These are phyloP conservation scores for Philotrypesis tridentata DNA, from an alignment of 1,140 invertebrate species.

Conservation along the genomic window DNA sequence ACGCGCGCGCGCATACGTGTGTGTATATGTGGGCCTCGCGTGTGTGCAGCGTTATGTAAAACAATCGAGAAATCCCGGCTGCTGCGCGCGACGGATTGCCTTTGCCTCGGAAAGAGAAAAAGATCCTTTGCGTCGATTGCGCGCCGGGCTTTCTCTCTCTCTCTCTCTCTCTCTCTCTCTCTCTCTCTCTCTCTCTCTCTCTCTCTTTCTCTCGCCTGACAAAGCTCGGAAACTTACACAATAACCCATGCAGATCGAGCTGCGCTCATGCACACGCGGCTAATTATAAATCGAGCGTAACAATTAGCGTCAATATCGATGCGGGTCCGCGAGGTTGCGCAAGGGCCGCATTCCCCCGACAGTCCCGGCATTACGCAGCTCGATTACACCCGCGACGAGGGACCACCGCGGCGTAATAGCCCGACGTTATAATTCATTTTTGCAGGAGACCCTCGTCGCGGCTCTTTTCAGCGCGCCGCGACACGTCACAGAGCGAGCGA, in stretches of 20 bases:
- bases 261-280: no score
- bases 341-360: conserved; percentile 40
- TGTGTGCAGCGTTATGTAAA: not conserved
- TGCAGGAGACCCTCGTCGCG: not conserved
- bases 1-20: no score
- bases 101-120: conserved; percentile 1
- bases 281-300: conserved; percentile 29
- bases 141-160: not conserved
- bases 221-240: not conserved
- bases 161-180: no score
- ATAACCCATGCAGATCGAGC: not conserved
- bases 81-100: not conserved
- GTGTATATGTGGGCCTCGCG: no score
- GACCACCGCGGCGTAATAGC: conserved; percentile 58
- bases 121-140: not conserved
- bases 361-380: conserved; percentile 62
- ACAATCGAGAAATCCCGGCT: not conserved
- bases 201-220: no score
- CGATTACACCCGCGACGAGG: conserved; percentile 60
- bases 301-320: conserved; percentile 36
- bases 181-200: no score
- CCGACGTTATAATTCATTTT: conserved; percentile 60
- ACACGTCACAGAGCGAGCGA: no score
- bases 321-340: conserved; percentile 29
- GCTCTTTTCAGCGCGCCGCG: no score